A percentile compares a stretch with the other conserved stretches of the same genome.
These are phyloP conservation scores for Squalus acanthias DNA, from an alignment of 2,797 vertebrate species.

Conservation along the genomic window DNA sequence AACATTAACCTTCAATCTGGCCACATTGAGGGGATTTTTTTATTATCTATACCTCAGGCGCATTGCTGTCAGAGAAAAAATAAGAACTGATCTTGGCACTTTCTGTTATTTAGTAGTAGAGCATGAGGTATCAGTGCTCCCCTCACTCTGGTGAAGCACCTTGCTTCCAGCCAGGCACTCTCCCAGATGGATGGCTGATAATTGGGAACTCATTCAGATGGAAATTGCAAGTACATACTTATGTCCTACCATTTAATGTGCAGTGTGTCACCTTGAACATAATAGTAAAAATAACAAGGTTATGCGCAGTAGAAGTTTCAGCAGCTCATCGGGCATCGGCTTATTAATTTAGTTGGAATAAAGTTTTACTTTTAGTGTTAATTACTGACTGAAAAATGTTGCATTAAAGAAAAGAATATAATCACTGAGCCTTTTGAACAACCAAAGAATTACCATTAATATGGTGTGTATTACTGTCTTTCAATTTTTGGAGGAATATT, in stretches of 20 bases:
- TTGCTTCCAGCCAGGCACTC: not conserved
- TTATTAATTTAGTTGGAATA: not conserved
- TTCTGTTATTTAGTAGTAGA: not conserved
- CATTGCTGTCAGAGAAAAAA: not conserved
- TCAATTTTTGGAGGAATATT: not conserved
- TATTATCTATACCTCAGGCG: not conserved
- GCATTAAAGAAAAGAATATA: not conserved
- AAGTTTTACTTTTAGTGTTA: not conserved
- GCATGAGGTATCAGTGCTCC: not conserved
- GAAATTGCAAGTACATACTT: constrained; percentile 23
- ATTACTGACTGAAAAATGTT: not conserved
- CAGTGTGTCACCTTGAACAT: constrained; percentile 24
- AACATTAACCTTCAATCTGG: not conserved
- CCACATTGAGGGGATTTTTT: not conserved
- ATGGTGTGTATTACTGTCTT: not conserved
- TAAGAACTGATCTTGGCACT: not conserved
- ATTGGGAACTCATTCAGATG: constrained; percentile 30
- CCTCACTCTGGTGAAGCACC: not conserved
- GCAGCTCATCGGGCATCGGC: too few species aligned
- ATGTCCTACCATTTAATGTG: constrained; percentile 6
- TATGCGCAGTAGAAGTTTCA: not conserved
- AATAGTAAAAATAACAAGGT: not conserved
- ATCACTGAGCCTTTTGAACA: not conserved
- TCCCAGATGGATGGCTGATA: constrained; percentile 21
- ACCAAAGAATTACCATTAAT: not conserved